These are phyloP conservation scores for Opisthocomus hoazin DNA, from an alignment of 2,113 vertebrate species.

Conservation along the genomic window DNA sequence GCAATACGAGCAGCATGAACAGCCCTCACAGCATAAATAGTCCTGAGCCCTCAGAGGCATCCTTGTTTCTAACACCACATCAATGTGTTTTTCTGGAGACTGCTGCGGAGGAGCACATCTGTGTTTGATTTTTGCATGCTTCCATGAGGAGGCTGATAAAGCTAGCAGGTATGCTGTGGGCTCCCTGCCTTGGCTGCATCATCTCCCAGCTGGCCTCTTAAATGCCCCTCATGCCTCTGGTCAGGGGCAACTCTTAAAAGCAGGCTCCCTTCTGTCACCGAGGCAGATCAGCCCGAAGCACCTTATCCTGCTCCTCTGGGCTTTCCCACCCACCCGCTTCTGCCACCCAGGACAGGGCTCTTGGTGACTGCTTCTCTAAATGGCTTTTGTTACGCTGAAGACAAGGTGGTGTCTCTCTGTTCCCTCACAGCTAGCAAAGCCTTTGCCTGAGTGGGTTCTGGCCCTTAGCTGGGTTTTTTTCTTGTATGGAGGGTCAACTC, in stretches of 20 bases:
- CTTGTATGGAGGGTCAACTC: not conserved
- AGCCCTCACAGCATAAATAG: not conserved
- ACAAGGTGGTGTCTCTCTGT: not conserved
- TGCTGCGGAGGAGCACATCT: accelerated
- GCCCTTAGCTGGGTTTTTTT: not conserved
- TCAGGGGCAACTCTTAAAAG: not conserved
- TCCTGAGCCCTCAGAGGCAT: not conserved
- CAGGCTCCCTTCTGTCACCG: not conserved
- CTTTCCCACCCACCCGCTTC: not conserved
- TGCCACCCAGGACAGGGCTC: not conserved
- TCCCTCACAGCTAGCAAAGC: not conserved
- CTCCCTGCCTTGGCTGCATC: not conserved
- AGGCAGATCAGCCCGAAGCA: not conserved
- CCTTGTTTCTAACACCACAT: not conserved
- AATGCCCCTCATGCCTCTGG: not conserved
- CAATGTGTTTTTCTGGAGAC: not conserved
- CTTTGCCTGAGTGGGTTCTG: not conserved
- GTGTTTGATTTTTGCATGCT: not conserved
- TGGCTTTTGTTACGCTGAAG: not conserved
- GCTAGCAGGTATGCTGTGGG: not conserved
- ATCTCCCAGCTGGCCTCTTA: not conserved
- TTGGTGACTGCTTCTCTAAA: not conserved
- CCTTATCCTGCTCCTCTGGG: not conserved
- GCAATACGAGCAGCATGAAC: not conserved
- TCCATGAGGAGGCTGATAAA: not conserved